Conservation (phyloP, 2,888 invertebrate species). For the Dromius quadrimaculatus region DNA sequence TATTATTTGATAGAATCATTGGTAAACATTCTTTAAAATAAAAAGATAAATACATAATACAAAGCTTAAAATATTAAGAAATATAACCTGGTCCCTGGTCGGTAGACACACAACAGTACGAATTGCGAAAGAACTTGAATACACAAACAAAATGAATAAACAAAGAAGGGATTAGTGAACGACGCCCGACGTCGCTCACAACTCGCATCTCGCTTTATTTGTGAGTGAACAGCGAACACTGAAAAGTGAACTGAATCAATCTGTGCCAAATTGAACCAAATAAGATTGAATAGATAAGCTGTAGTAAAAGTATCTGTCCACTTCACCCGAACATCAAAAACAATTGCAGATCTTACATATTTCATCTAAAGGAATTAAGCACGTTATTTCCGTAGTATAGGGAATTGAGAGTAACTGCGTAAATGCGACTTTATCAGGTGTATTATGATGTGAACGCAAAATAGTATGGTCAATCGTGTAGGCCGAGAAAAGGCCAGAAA, state of each 20-base stretch:
- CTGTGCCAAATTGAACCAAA: conserved; percentile 26
- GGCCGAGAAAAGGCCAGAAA: conserved; percentile 1
- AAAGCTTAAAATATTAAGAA: conserved; percentile 49
- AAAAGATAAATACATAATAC: conserved; percentile 52
- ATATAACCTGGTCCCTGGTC: conserved; percentile 47
- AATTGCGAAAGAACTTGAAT: conserved; percentile 55
- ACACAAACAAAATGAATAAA: conserved; percentile 64
- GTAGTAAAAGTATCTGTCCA: neutral
- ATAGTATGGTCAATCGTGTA: neutral
- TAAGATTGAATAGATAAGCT: conserved; percentile 1
- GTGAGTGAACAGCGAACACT: conserved; percentile 14
- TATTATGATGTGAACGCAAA: conserved; percentile 5
- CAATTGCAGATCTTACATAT: neutral
- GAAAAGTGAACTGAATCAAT: conserved; percentile 18
- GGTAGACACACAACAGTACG: conserved; percentile 52
- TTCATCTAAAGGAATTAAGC: neutral
- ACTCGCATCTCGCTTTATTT: conserved; percentile 13
- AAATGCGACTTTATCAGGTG: too few relatives aligned
- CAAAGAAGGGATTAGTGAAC: conserved; percentile 63
- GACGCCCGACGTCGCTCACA: conserved; percentile 52
- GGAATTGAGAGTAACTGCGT: neutral
- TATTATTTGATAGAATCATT: conserved; percentile 41
- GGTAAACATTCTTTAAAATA: conserved; percentile 48
- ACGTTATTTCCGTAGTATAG: neutral
- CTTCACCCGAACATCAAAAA: conserved; percentile 1